Evolutionary conservation across 2,797 vertebrate species (phyloP), one percentile per base, ranked within the genome.

Genomic region (Taenioides sp.): DNA sequence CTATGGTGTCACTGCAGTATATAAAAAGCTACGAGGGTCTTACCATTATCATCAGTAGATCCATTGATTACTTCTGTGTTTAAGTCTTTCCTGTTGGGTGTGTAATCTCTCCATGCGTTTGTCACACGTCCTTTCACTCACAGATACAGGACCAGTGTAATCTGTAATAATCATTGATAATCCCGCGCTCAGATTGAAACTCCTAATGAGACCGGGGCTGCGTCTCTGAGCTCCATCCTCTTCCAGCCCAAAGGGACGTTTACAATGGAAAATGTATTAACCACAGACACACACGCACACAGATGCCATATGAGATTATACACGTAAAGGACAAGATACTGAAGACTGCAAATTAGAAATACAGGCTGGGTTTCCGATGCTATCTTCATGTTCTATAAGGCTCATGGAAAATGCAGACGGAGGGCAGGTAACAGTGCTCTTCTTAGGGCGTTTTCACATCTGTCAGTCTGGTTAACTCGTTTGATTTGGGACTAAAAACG

Each of bases 141-240:
- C 50, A n/a, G 6, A 22, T 10, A 47, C 18, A 54, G 2, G 1
- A 25, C 57, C 23, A 34, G 28, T 34, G 60, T 62, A 62, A 62
- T 62, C 71, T 71, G 37, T n/a, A 54, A 78, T 82, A 54, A 78
- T 82, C 64, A 76, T 70, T 67, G 55, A 10, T 85, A 85, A 81
- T 86, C 73, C 71, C 17, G 65, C 69, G 72, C 40, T 64, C 40
- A 64, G 76, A 86, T 76, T 78, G 68, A 27, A 80, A 69, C 23
- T 73, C 67, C 68, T 80, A 71, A 80, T 86, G 71, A 43, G n/a
- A 17, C n/a, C 43, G 12, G 0, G 49, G 57, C 55, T 31, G 78
- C 47, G 43, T 16, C 43, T 47, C 14, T 67, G 58, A 37, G 70
- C 28, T 70, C 71, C 52, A 69, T 61, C 25, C 5, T 25, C 17